These are phyloP conservation scores for Atta texana DNA, from an alignment of 1,140 invertebrate genomes.

Conservation along the genomic window DNA sequence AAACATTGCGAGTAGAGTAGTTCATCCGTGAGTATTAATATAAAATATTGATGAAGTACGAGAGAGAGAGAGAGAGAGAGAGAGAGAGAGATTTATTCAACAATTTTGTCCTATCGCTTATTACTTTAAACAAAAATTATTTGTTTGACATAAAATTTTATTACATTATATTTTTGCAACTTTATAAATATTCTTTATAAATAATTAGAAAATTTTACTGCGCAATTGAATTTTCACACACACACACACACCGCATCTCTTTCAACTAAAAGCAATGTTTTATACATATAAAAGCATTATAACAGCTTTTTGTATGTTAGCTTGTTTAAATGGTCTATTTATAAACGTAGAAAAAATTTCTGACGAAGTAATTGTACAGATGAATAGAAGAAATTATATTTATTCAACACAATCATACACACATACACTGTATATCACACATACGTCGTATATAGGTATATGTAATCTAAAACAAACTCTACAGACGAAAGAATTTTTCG, in stretches of 20 bases:
- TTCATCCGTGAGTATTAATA: too few relatives aligned
- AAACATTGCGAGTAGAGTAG: too few relatives aligned
- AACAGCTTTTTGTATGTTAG: neutral
- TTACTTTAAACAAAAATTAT: constrained; percentile 2
- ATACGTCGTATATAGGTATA: too few relatives aligned
- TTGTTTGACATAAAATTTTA: neutral
- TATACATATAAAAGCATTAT: neutral
- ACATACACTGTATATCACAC: neutral
- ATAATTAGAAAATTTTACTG: constrained; percentile 6
- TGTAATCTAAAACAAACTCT: neutral
- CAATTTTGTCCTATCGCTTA: neutral
- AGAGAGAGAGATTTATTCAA: too few relatives aligned
- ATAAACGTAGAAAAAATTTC: neutral
- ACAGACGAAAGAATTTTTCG: neutral
- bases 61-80: too few relatives aligned
- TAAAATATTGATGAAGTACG: too few relatives aligned
- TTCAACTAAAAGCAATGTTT: neutral
- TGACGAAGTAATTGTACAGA: neutral
- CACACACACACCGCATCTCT: neutral
- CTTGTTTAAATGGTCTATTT: neutral
- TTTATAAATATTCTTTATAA: constrained; percentile 13
- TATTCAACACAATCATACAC: neutral
- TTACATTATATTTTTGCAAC: neutral
- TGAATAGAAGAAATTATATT: neutral
- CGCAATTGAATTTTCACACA: neutral